Conservation (phyloP, 2,888 invertebrate genomes). For the Aricia artaxerxes region DNA sequence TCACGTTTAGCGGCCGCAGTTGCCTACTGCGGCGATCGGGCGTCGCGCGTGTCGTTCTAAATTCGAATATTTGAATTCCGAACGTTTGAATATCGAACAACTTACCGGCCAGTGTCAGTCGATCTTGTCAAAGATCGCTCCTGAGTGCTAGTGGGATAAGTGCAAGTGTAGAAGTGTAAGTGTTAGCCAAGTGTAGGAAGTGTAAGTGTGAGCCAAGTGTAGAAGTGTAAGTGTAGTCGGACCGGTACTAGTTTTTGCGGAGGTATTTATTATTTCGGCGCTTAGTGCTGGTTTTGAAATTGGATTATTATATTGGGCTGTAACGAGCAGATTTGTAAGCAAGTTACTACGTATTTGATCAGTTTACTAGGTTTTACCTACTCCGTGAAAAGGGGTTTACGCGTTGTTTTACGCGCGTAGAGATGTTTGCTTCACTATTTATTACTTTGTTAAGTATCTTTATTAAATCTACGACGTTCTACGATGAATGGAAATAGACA, state of each 20-base stretch:
- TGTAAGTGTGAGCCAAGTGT: neutral
- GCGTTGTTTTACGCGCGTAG: no score
- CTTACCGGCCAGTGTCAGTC: neutral
- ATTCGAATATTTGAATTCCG: neutral
- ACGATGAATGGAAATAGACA: no score
- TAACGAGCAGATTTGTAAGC: no score
- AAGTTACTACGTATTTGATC: neutral
- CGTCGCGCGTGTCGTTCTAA: neutral
- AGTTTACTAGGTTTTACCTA: neutral
- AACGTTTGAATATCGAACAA: neutral
- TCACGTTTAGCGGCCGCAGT: neutral
- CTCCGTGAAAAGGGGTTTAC: neutral
- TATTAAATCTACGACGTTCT: no score
- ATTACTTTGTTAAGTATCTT: no score
- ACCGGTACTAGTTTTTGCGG: neutral
- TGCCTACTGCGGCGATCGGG: neutral
- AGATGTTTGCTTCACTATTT: no score
- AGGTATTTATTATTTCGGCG: neutral
- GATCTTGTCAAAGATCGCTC: neutral
- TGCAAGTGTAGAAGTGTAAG: neutral
- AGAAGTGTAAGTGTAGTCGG: neutral
- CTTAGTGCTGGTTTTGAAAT: neutral
- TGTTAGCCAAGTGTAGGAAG: neutral
- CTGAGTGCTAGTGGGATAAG: slow-evolving; percentile 1
- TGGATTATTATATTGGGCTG: neutral